Evolutionary conservation across 2,888 invertebrate species (phyloP), one percentile per base, ranked within the genome.

Genomic region (Hermaeophaga mercurialis): DNA sequence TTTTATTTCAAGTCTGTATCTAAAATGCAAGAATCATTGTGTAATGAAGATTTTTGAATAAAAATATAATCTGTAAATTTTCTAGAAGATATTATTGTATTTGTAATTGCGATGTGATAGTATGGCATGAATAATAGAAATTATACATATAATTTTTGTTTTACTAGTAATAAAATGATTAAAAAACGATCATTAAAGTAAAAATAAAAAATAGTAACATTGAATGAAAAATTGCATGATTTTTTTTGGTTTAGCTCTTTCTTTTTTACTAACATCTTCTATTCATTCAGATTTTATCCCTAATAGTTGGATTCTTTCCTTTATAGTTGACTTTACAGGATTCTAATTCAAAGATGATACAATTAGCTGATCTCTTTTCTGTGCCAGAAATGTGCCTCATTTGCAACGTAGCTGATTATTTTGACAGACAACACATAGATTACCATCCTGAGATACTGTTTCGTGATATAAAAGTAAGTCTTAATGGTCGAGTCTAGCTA

Each of bases 391-490:
- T 96, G 89, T 89, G 92, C 63, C 80, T 98, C 34, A 80, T 97
- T 2, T 93, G 95, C 69, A 94, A 96, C 79, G 92, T 97, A 2
- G 91, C 94, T 0, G 94, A 97, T 79, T 94, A 90, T 80, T 96
- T 97, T 72, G 87, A 91, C 64, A 84, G 83, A 49, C 90, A 94
- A 76, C 88, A 90, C 66, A 93, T 97, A 63, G 91, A 93, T 71
- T 98, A 92, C 77, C 93, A 96, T 78, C 95, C 98, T 1, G 95
- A 96, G 79, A 95, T 96, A 71, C 83, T 98, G 19, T 98, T 96
- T 76, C 85, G 93, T 73, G 96, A 97, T 80, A 91, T 96, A 0
- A 90, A 93, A 84, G 94, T 94, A 79, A 70, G 49, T 56, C 26
- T 43, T n/a, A 15, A 18, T 22, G 17, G 15, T 39, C 11, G 3